A percentile compares a stretch with the other conserved stretches of the same genome.
phyloP scores from a whole-genome alignment of 2,888 invertebrate genomes.

The Ceramica pisi region DNA sequence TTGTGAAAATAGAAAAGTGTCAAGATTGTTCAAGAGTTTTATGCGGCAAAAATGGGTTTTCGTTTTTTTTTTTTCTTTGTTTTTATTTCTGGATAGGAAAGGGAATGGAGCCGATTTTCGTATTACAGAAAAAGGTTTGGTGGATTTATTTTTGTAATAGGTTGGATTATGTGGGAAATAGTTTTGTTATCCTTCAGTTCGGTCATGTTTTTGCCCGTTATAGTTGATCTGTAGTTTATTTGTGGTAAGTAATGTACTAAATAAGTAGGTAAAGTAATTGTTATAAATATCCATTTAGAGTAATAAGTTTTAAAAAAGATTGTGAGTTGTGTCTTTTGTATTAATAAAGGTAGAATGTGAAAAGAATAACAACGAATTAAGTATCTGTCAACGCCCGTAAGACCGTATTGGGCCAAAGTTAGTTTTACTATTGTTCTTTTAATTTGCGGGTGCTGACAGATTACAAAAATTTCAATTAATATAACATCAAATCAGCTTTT shows the following conservation, averaged over 20 bases:
- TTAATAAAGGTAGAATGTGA: no score
- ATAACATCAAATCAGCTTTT: not conserved
- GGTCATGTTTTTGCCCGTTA: not conserved
- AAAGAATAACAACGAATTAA: no score
- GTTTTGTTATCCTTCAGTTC: not conserved
- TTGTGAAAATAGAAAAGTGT: slow-evolving; percentile 58
- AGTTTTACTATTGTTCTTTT: no score
- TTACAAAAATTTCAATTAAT: no score
- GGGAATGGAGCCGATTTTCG: slow-evolving; percentile 29
- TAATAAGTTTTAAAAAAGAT: no score
- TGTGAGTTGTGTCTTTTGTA: no score
- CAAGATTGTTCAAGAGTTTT: slow-evolving; percentile 54
- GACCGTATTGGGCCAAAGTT: no score
- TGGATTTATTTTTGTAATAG: slow-evolving; percentile 25
- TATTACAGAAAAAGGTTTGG: slow-evolving; percentile 28
- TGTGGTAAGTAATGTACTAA: not conserved
- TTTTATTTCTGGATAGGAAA: slow-evolving; percentile 21
- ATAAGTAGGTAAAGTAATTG: no score
- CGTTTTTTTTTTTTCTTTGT: slow-evolving; percentile 31
- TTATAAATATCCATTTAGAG: no score
- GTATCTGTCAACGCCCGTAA: no score
- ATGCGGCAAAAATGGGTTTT: slow-evolving; percentile 38
- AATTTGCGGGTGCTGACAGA: no score
- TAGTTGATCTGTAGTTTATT: not conserved
- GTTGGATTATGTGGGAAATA: slow-evolving; percentile 7